These are phyloP conservation scores for Parelbella ahira DNA, from an alignment of 2,888 invertebrate genomes.

Conservation along the genomic window DNA sequence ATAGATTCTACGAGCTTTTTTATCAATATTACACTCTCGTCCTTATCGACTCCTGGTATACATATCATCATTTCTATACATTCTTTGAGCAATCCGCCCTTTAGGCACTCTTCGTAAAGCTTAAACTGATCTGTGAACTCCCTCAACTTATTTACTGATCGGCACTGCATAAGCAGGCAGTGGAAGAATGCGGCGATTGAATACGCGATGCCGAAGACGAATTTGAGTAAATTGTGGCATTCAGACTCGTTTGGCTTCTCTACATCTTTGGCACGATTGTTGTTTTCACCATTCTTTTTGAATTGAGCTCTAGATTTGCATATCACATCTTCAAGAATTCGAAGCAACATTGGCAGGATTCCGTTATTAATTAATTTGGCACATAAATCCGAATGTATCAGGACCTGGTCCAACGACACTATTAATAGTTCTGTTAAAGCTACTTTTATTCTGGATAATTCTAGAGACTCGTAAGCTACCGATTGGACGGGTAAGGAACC, in stretches of 20 bases:
- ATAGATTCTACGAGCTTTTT: conserved; percentile 79
- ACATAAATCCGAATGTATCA: conserved; percentile 74
- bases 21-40: conserved; percentile 60
- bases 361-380: conserved; percentile 81
- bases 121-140: conserved; percentile 82
- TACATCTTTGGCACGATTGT: conserved; percentile 43
- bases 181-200: conserved; percentile 82
- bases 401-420: conserved; percentile 78
- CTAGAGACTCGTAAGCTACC: conserved; percentile 45
- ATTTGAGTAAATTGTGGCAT: conserved; percentile 77
- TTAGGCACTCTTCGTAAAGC: conserved; percentile 80
- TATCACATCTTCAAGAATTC: conserved; percentile 79
- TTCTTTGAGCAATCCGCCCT: conserved; percentile 78
- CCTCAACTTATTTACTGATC: conserved; percentile 69
- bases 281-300: conserved; percentile 37
- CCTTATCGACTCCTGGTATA: conserved; percentile 59
- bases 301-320: conserved; percentile 55
- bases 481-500: conserved; percentile 61
- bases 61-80: conserved; percentile 78
- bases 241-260: conserved; percentile 53
- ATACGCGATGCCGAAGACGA: conserved; percentile 81
- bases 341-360: conserved; percentile 81
- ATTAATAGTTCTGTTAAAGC: conserved; percentile 80
- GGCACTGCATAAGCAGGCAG: conserved; percentile 78
- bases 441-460: conserved; percentile 74